A percentile compares a stretch with the other conserved stretches of the same genome.
These are phyloP conservation scores for Pantherophis vulpinus DNA, from an alignment of 2,797 vertebrate genomes.

Conservation along the genomic window DNA sequence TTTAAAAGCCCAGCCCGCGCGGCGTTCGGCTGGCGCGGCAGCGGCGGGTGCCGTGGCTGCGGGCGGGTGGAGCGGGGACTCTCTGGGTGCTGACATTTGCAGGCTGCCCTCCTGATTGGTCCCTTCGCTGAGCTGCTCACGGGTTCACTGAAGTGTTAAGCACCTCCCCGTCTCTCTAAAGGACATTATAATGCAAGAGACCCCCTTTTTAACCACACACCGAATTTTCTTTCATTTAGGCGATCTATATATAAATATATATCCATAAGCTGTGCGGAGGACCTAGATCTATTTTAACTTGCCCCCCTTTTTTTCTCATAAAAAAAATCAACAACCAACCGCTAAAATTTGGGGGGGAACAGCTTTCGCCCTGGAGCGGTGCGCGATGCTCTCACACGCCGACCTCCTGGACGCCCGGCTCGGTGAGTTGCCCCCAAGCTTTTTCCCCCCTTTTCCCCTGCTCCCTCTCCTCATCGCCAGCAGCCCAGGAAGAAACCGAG, in stretches of 20 bases:
- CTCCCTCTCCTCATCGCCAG: constrained; percentile 42
- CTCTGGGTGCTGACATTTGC: constrained; percentile 85
- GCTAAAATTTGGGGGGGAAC: constrained; percentile 89
- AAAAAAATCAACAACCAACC: constrained; percentile 66
- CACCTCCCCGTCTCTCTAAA: constrained; percentile 97
- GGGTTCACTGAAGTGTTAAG: constrained; percentile 96
- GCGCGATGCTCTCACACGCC: constrained; percentile 98
- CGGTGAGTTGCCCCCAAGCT: constrained; percentile 82
- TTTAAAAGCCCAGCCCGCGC: constrained; percentile 15
- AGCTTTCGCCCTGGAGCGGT: constrained; percentile 94
- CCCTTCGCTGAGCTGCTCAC: constrained; percentile 90
- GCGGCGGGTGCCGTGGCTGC: constrained; percentile 41
- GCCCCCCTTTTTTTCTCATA: constrained; percentile 64
- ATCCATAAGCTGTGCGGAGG: constrained; percentile 50
- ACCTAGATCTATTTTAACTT: constrained; percentile 84
- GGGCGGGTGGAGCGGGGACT: constrained; percentile 66
- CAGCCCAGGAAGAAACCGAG: constrained; percentile 62
- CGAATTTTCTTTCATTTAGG: constrained; percentile 98
- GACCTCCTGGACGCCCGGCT: constrained; percentile 99
- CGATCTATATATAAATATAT: constrained; percentile 85
- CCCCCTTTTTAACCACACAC: constrained; percentile 98
- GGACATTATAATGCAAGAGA: constrained; percentile 99
- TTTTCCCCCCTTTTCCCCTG: constrained; percentile 34
- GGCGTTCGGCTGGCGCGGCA: constrained; percentile 13
- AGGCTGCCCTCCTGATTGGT: constrained; percentile 93